phyloP scores from a whole-genome alignment of 1,140 invertebrate species.

The Adoxophyes honmai region DNA sequence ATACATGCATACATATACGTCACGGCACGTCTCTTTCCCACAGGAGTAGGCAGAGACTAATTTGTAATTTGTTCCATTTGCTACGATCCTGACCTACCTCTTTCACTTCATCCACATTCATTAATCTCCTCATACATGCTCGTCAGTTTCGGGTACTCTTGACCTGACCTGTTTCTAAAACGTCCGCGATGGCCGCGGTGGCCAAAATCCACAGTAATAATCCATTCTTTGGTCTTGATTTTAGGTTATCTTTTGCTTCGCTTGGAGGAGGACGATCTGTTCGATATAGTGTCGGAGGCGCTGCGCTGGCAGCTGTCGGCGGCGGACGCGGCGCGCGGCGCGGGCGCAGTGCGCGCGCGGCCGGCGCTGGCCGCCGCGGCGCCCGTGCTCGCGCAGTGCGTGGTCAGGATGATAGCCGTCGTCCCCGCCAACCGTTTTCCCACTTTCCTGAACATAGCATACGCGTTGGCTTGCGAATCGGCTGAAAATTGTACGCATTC shows the following conservation, averaged over 20 bases:
- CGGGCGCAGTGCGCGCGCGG: constrained; percentile 20
- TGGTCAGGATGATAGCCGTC: constrained; percentile 46
- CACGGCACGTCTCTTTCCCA: too few species aligned
- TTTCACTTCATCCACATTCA: too few species aligned
- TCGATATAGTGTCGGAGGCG: constrained; percentile 40
- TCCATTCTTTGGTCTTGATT: too few species aligned
- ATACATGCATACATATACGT: too few species aligned
- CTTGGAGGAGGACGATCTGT: constrained; percentile 44
- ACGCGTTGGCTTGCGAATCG: constrained; percentile 43
- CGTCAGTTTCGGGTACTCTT: too few species aligned
- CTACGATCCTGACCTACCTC: too few species aligned
- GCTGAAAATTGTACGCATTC: constrained; percentile 43
- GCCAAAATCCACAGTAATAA: too few species aligned
- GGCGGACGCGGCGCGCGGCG: constrained; percentile 26
- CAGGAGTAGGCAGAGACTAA: too few species aligned
- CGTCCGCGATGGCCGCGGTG: too few species aligned
- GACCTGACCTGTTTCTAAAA: too few species aligned
- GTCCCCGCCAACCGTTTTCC: constrained; percentile 31
- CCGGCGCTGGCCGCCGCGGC: constrained; percentile 34
- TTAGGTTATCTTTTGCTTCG: constrained; percentile 49
- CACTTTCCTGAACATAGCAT: constrained; percentile 37
- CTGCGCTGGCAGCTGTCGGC: constrained; percentile 49
- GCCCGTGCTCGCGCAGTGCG: constrained; percentile 31
- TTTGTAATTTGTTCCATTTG: too few species aligned
- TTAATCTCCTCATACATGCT: too few species aligned